These are phyloP conservation scores for Macquaria australasica DNA, from an alignment of 2,113 vertebrate genomes.

Conservation along the genomic window DNA sequence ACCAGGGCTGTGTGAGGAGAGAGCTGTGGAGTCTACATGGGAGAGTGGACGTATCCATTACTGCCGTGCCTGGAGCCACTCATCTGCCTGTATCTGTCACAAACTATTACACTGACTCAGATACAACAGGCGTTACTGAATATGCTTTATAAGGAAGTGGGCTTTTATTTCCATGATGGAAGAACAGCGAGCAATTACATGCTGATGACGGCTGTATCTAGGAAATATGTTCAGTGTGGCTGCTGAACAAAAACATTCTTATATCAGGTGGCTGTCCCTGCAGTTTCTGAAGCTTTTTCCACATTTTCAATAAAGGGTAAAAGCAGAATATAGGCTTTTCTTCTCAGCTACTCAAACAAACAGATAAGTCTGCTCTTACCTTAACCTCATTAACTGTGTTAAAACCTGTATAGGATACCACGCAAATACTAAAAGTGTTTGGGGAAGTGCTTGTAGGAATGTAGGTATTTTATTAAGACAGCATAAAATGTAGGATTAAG, in stretches of 20 bases:
- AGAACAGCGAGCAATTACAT: neutral
- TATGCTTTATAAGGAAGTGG: neutral
- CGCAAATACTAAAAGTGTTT: neutral
- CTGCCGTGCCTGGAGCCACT: conserved; percentile 32
- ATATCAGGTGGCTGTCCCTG: neutral
- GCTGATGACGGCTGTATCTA: neutral
- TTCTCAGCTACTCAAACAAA: neutral
- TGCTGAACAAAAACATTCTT: neutral
- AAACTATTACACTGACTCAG: conserved; percentile 14
- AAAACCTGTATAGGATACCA: neutral
- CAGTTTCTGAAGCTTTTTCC: neutral
- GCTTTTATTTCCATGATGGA: conserved; percentile 18
- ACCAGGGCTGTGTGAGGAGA: conserved; percentile 26
- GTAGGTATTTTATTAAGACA: neutral
- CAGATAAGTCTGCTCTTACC: neutral
- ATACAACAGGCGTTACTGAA: neutral
- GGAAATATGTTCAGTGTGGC: neutral
- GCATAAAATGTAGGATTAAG: too few relatives aligned
- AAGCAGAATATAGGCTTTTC: neutral
- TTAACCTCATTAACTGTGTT: neutral
- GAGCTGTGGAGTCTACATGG: conserved; percentile 10
- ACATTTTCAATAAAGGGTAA: neutral
- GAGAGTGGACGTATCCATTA: conserved; percentile 46
- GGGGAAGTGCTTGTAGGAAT: neutral
- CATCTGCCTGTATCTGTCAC: conserved; percentile 45